Conservation (phyloP, 2,888 invertebrate genomes). For the Megalurothrips usitatus region DNA sequence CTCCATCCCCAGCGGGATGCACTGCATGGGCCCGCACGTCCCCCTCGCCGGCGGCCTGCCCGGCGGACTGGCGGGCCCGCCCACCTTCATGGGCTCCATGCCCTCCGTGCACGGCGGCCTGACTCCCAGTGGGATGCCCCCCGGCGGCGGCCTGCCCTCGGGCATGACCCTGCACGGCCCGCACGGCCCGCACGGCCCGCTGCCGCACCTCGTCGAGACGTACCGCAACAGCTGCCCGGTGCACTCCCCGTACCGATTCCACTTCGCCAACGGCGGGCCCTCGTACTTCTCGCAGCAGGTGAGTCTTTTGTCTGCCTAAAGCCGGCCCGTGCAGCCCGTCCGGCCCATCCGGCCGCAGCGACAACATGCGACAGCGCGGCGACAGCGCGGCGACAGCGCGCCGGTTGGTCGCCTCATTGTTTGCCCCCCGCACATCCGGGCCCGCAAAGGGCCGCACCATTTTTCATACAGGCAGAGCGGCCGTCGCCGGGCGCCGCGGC, state of each 20-base stretch:
- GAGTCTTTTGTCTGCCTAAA: not conserved
- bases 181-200: constrained; percentile 50
- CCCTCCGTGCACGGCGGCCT: constrained; percentile 15
- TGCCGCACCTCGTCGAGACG: constrained; percentile 46
- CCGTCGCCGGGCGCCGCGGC: constrained; percentile 34
- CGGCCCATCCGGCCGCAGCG: no score
- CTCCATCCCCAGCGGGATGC: constrained; percentile 37
- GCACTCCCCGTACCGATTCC: constrained; percentile 66
- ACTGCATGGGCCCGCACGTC: constrained; percentile 39
- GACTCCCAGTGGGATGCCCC: constrained; percentile 13
- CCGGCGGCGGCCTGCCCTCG: not conserved
- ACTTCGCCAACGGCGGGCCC: constrained; percentile 52
- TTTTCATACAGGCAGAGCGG: not conserved
- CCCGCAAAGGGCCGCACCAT: not conserved
- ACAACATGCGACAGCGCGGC: no score
- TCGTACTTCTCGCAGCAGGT: constrained; percentile 48
- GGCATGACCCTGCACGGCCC: constrained; percentile 40
- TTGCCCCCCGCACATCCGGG: not conserved
- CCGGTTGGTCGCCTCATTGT: no score
- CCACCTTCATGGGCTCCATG: constrained; percentile 39
- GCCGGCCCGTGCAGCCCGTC: no score
- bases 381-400: no score
- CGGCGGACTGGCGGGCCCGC: constrained; percentile 37
- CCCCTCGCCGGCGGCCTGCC: not conserved
- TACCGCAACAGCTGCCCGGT: constrained; percentile 61